Evolutionary conservation across 2,888 invertebrate genomes (phyloP).

Genomic region (Thecocarcelia acutangulata): DNA sequence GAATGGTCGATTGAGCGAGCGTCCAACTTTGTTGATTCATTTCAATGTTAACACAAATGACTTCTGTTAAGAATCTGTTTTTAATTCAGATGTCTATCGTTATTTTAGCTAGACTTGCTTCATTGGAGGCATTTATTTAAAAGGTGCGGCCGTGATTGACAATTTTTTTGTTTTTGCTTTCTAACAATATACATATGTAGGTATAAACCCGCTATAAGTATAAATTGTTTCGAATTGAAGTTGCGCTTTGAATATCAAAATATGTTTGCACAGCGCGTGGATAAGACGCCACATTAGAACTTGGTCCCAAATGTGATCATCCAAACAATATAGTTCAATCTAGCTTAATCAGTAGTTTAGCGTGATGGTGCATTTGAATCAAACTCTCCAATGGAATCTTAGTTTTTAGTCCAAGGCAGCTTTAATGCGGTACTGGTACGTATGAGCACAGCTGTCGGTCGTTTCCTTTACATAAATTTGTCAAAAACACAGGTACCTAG

Average conservation of each 20-base stretch:
- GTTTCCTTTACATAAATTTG: too few species aligned
- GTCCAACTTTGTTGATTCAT: constrained; percentile 28
- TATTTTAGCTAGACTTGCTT: constrained; percentile 29
- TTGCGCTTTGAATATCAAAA: constrained; percentile 52
- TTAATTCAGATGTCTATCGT: neutral
- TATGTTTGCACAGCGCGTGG: constrained; percentile 35
- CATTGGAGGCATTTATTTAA: constrained; percentile 48
- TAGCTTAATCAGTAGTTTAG: neutral
- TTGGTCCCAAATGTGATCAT: constrained; percentile 5
- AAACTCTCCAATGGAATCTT: too few species aligned
- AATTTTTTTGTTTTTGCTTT: too few species aligned
- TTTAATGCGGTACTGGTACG: too few species aligned
- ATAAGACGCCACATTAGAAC: neutral
- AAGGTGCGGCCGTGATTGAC: constrained; percentile 59
- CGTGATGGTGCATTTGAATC: too few species aligned
- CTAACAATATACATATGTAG: too few species aligned
- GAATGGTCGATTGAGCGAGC: constrained; percentile 28
- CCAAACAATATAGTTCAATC: neutral
- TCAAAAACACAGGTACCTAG: too few species aligned
- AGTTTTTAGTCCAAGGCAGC: too few species aligned
- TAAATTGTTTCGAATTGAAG: neutral
- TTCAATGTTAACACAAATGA: constrained; percentile 19
- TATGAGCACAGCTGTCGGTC: too few species aligned
- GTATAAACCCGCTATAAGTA: constrained; percentile 1
- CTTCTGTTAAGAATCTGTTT: constrained; percentile 27